phyloP scores from a whole-genome alignment of 2,797 vertebrate genomes.

The Rhyacichthys aspro region DNA sequence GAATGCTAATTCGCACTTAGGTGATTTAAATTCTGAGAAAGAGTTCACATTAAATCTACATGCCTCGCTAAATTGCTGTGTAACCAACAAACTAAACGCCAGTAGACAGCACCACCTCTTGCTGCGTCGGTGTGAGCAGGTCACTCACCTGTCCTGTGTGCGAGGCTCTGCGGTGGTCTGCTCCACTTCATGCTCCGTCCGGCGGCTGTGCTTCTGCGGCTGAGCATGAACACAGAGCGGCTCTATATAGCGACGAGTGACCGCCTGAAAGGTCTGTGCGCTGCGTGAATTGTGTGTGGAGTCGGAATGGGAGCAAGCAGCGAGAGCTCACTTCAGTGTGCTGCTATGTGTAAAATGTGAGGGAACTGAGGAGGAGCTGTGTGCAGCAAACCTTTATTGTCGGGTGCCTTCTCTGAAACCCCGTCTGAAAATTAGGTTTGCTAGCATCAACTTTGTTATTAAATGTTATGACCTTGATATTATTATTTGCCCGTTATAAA shows the following conservation, averaged over 20 bases:
- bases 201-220: not conserved
- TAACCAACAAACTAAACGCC: too few species aligned
- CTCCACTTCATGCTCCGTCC: constrained; percentile 4
- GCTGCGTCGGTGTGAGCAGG: not conserved
- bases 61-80: too few species aligned
- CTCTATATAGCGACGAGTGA: not conserved
- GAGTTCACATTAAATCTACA: too few species aligned
- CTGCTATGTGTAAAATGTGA: not conserved
- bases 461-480: too few species aligned
- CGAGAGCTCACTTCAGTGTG: not conserved
- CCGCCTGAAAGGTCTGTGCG: not conserved
- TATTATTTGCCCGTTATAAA: too few species aligned
- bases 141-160: constrained; percentile 40
- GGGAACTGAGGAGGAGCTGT: constrained; percentile 3
- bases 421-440: not conserved
- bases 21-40: too few species aligned
- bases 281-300: constrained; percentile 8
- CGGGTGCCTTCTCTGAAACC: not conserved
- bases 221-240: not conserved
- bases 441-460: not conserved
- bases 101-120: too few species aligned
- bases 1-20: too few species aligned
- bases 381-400: not conserved
- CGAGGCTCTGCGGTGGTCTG: not conserved
- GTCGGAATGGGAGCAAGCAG: not conserved